Evolutionary conservation across 2,797 vertebrate species (phyloP).

Genomic region (Pseudomugil tenellus): DNA sequence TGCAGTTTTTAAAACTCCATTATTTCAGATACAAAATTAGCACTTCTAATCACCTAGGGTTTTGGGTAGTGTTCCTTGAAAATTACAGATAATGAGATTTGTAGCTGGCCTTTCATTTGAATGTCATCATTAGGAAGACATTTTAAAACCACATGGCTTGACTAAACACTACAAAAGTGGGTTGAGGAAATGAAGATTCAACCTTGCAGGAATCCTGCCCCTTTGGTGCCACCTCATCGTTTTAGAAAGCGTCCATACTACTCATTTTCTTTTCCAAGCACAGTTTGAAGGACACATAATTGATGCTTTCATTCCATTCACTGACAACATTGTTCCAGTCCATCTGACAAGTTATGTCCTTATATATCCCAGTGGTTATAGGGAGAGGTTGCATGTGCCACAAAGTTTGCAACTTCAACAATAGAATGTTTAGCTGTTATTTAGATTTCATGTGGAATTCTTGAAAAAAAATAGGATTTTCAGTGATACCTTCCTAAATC

Average conservation of each 20-base stretch:
- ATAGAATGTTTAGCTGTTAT: background rate
- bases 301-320: constrained; percentile 21
- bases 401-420: constrained; percentile 3
- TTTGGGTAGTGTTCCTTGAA: constrained; percentile 42
- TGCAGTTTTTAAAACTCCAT: constrained; percentile 14
- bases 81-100: constrained; percentile 71
- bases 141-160: constrained; percentile 51
- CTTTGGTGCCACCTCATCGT: constrained; percentile 15
- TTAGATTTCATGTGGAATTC: background rate
- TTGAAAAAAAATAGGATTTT: background rate
- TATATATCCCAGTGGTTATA: constrained; percentile 4
- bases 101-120: constrained; percentile 67
- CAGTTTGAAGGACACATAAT: constrained; percentile 16
- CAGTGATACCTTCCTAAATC: background rate
- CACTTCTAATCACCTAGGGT: constrained; percentile 26
- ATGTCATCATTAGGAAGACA: constrained; percentile 66
- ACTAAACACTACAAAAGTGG: constrained; percentile 34
- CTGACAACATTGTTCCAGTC: constrained; percentile 19
- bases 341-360: constrained; percentile 31
- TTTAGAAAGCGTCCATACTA: background rate
- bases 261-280: constrained; percentile 26
- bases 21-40: constrained; percentile 28
- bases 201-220: constrained; percentile 25
- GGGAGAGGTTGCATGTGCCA: constrained; percentile 4
- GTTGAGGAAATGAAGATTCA: constrained; percentile 29